A percentile compares a stretch with the other conserved stretches of the same genome.
These are phyloP conservation scores for Bothrops jararaca DNA, from an alignment of 2,113 vertebrate genomes.

Conservation along the genomic window DNA sequence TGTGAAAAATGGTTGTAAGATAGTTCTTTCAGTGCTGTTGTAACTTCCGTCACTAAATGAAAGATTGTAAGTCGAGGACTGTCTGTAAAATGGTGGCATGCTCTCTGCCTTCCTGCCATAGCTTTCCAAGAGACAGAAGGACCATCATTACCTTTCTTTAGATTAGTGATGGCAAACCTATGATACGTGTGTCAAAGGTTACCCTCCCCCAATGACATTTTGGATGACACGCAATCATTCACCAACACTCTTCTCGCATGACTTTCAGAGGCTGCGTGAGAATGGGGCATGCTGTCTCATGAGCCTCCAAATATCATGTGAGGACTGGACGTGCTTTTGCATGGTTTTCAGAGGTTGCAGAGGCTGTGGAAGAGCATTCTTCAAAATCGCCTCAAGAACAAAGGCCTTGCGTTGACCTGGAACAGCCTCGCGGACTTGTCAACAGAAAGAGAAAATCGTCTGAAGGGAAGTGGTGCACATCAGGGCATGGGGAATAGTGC, in stretches of 20 bases:
- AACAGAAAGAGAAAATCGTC: not conserved
- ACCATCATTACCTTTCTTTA: not conserved
- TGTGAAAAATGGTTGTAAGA: too few species aligned
- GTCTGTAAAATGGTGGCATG: not conserved
- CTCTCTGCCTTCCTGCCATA: not conserved
- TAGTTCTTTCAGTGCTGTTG: too few species aligned
- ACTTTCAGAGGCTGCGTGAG: not conserved
- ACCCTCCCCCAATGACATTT: not conserved
- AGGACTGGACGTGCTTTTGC: not conserved
- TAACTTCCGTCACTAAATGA: too few species aligned
- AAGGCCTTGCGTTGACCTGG: not conserved
- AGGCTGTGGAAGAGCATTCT: not conserved
- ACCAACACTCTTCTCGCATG: not conserved
- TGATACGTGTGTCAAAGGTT: not conserved
- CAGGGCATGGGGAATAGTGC: not conserved
- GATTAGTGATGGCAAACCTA: not conserved
- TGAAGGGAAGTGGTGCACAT: not conserved
- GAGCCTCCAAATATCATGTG: not conserved
- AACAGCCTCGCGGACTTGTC: not conserved
- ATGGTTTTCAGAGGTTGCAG: not conserved
- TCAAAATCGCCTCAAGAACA: not conserved
- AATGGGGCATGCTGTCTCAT: not conserved
- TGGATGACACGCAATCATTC: not conserved
- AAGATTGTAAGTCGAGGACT: too few species aligned
- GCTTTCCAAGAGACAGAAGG: not conserved